Percentiles rank a stretch among this genome's conserved stretches.
These are phyloP conservation scores for Bradysia coprophila DNA, from an alignment of 1,140 invertebrate genomes.

Conservation along the genomic window DNA sequence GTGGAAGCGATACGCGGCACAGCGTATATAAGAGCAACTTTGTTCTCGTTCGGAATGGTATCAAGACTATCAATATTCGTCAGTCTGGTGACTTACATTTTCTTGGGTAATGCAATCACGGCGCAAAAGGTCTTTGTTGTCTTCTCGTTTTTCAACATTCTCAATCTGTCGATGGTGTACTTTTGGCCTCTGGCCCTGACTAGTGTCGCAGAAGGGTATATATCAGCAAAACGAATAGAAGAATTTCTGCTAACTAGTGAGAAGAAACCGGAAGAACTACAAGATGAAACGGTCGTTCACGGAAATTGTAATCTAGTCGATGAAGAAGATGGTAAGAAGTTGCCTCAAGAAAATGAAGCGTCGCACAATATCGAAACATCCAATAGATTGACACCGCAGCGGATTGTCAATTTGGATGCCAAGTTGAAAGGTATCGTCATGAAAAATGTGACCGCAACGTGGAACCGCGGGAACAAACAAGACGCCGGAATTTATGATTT, in stretches of 20 bases:
- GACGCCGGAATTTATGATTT: conserved; percentile 25
- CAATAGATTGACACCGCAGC: too few species aligned
- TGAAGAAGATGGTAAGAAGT: neutral
- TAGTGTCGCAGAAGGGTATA: conserved; percentile 31
- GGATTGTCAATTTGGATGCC: conserved; percentile 25
- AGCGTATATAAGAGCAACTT: conserved; percentile 24
- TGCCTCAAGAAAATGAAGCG: too few species aligned
- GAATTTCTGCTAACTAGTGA: conserved; percentile 28
- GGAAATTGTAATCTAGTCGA: conserved; percentile 4
- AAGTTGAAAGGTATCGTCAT: conserved; percentile 18
- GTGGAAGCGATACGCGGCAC: conserved; percentile 30
- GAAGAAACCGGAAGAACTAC: conserved; percentile 3
- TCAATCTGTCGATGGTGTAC: conserved; percentile 34
- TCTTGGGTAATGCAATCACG: conserved; percentile 32
- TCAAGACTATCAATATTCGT: conserved; percentile 43
- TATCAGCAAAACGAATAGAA: conserved; percentile 47
- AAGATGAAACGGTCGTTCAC: neutral
- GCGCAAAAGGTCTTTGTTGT: conserved; percentile 36
- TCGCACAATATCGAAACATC: too few species aligned
- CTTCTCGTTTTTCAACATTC: conserved; percentile 29
- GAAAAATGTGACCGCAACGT: conserved; percentile 24
- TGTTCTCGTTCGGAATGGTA: conserved; percentile 27
- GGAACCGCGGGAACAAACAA: conserved; percentile 10
- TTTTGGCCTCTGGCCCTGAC: conserved; percentile 48
- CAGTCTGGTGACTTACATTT: conserved; percentile 38